phyloP scores from a whole-genome alignment of 2,888 invertebrate genomes.

The Rhodophaea formosa region DNA sequence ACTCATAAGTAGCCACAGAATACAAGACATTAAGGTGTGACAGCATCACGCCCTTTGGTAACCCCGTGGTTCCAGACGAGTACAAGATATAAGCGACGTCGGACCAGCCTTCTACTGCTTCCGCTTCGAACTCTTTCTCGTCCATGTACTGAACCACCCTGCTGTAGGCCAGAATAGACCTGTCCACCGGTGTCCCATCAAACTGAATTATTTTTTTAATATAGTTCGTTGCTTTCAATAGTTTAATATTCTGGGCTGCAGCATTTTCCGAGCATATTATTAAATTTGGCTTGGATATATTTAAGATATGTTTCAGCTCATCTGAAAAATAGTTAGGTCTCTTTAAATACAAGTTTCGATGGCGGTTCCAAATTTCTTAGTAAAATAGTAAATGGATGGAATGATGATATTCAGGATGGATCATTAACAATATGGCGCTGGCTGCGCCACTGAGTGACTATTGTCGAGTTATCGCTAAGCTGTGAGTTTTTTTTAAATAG shows the following conservation, averaged over 20 bases:
- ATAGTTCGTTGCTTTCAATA: constrained; percentile 40
- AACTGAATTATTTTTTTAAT: constrained; percentile 82
- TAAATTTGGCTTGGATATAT: constrained; percentile 84
- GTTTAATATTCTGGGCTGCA: constrained; percentile 42
- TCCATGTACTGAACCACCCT: constrained; percentile 31
- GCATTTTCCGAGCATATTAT: constrained; percentile 79
- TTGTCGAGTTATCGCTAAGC: no score
- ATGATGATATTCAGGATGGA: no score
- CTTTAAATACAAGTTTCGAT: no score
- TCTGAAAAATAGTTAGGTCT: constrained; percentile 34
- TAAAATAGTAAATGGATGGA: no score
- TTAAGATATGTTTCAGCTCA: constrained; percentile 79
- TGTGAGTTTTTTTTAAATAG: no score
- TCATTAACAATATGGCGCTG: no score
- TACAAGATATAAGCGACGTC: constrained; percentile 70
- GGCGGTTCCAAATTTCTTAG: no score
- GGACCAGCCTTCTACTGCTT: constrained; percentile 40
- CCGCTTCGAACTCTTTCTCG: constrained; percentile 35
- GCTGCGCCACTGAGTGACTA: no score
- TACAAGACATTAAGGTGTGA: constrained; percentile 75
- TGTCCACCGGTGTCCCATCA: constrained; percentile 71
- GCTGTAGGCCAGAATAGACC: constrained; percentile 33
- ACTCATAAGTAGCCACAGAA: constrained; percentile 77
- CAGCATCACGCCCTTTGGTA: constrained; percentile 89
- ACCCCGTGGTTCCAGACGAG: constrained; percentile 87